Evolutionary conservation across 2,797 vertebrate genomes (phyloP), one percentile per base, ranked within the genome.

Genomic region (Linurgus olivaceus): DNA sequence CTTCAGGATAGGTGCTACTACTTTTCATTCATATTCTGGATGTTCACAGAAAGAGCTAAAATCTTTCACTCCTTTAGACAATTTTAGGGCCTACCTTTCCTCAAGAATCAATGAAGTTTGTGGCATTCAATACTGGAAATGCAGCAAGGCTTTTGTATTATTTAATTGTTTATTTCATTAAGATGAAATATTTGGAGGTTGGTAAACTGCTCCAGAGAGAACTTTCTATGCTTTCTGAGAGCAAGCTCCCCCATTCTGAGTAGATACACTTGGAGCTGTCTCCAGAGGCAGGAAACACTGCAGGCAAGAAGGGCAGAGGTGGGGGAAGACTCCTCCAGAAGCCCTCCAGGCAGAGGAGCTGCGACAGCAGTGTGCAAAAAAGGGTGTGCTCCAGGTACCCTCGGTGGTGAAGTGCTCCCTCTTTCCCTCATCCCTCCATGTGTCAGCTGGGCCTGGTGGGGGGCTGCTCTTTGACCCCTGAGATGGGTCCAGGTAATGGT

Each of bases 391-490:
- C 40, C 26, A 4, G 0, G 1, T 29, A 25, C 26, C 19, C 35
- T 6, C 10, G 16, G 28, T 9, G 19, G 7, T 26, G 42, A 18
- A 9, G n/a, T 9, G 7, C 13, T 48, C 12, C 11, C 19, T 59
- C 37, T 40, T 70, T 28, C 25, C 44, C 13, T 50, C 21, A 24
- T 2, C 3, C 18, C 14, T 58, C n/a, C 7, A 1, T 1, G 1
- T 29, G 14, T 11, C 48, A 26, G n/a, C n/a, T 31, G 67, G 19
- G 29, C 13, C 44, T 28, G 38, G 19, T n/a, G 33, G 2, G 2
- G 23, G 42, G 42, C 38, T 78, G 44, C 19, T 81, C 31, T 58
- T 81, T 44, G 25, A 23, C 19, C 20, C 11, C 48, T 45, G 51
- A 74, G 15, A 28, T 28, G 48, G 29, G 3, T 14, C 26, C 48